phyloP scores from a whole-genome alignment of 2,113 vertebrate species.

The Astatotilapia flaviijosephi region DNA sequence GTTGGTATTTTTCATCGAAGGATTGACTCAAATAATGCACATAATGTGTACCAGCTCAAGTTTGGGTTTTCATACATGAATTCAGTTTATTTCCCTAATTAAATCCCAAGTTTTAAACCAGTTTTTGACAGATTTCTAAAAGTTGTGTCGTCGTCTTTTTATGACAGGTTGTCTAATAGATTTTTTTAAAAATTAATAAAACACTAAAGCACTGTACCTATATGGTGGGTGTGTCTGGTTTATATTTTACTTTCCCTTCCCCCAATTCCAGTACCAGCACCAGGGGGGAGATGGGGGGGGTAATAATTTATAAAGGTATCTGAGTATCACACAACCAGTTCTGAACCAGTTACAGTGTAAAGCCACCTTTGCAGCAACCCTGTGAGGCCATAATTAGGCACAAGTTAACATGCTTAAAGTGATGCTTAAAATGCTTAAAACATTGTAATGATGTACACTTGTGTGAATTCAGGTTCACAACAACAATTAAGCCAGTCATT shows the following conservation, averaged over 20 bases:
- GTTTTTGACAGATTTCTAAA: background rate
- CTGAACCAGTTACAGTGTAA: background rate
- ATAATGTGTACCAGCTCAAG: background rate
- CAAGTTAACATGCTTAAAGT: background rate
- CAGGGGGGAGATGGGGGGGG: background rate
- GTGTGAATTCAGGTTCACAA: background rate
- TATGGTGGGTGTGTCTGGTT: background rate
- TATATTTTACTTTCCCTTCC: background rate
- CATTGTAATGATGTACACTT: background rate
- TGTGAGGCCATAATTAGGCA: background rate
- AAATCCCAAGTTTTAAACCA: background rate
- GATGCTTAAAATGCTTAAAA: background rate
- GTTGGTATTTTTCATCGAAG: background rate
- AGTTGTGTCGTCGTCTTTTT: background rate
- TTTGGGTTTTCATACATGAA: background rate
- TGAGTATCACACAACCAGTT: background rate
- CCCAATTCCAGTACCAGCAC: background rate
- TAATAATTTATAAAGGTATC: background rate
- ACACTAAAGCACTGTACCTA: background rate
- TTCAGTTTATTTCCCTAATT: background rate
- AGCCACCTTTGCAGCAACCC: background rate
- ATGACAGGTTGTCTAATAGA: background rate
- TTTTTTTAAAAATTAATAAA: rapidly evolving
- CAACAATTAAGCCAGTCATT: background rate
- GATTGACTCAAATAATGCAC: background rate